Conservation (phyloP, 2,888 invertebrate genomes). For the Ceraclea dissimilis region DNA sequence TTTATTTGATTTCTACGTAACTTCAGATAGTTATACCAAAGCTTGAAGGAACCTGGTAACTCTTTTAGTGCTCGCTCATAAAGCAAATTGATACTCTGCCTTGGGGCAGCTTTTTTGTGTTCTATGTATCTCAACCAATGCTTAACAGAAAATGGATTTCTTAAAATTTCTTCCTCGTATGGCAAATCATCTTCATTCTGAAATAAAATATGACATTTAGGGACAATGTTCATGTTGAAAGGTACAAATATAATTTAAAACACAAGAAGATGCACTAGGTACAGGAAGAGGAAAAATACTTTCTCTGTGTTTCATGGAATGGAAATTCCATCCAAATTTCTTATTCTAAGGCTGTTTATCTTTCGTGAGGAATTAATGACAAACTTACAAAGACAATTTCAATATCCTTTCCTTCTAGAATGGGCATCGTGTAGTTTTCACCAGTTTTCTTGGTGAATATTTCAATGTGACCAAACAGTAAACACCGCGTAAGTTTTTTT, state of each 20-base stretch:
- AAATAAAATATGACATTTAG: constrained; percentile 29
- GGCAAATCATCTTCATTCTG: constrained; percentile 92
- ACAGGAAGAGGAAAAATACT: too few species aligned
- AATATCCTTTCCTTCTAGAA: constrained; percentile 28
- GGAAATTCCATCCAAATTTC: too few species aligned
- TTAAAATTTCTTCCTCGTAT: constrained; percentile 96
- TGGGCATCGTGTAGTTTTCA: constrained; percentile 29
- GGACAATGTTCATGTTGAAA: neutral
- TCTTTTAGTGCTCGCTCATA: constrained; percentile 96
- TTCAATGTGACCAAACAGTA: too few species aligned
- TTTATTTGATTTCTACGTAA: constrained; percentile 78
- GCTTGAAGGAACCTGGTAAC: constrained; percentile 94
- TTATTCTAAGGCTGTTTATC: too few species aligned
- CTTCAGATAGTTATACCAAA: constrained; percentile 95
- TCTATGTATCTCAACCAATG: constrained; percentile 98
- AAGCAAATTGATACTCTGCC: constrained; percentile 78
- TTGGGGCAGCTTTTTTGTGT: constrained; percentile 81
- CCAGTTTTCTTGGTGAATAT: too few species aligned
- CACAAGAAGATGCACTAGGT: too few species aligned
- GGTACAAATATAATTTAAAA: too few species aligned
- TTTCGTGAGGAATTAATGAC: too few species aligned
- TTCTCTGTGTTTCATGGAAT: too few species aligned
- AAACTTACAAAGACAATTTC: constrained; percentile 43
- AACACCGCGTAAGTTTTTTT: too few species aligned
- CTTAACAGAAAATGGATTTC: constrained; percentile 96